Base-by-base conservation (phyloP, 2,888 invertebrate genomes). In the Acanthosepion lycidas region DNA sequence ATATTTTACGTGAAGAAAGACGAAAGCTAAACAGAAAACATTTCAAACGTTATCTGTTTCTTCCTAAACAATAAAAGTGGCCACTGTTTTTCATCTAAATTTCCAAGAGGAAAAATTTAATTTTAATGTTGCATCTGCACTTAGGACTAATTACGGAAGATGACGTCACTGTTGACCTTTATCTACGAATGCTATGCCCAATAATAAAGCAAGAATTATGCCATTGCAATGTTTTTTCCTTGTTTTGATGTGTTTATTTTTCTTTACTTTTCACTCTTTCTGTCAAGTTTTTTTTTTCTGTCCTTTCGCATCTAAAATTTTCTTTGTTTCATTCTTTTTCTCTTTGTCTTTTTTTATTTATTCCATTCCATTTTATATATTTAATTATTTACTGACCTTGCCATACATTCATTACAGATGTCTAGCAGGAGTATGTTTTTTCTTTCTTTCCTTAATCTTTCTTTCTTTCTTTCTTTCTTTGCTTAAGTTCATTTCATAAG, bases 81-180 rank as follows among this genome's bases (percentile, higher is more conserved):
- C n/a, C 15, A n/a, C 12, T 2, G 9, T 78, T 78, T 78, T 78
- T 78, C 20, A 12, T 78, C 78, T 12, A n/a, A 78, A 78, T 78
- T 78, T n/a, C n/a, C n/a, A 78, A 78, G 2, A 78, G 18, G 33
- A n/a, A 78, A 15, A n/a, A n/a, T 78, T 33, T 33, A 33, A 78
- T n/a, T 78, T 78, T 78, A 78, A 78, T 78, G 78, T n/a, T 78
- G 78, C n/a, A 78, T 78, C 78, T 78, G 78, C 78, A 78, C 78
- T 78, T 78, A 15, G 4, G 33, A 33, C 78, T 78, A 78, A 78
- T 78, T 78, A n/a, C 18, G 33, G 15, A n/a, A n/a, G 78, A 78
- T 78, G 78, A 78, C 78, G 78, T 78, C 78, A 78, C 15, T 15
- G 15, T n/a, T 78, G 78, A 78, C 78, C 78, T 78, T 78, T 78